Evolutionary conservation across 2,797 vertebrate species (phyloP), one percentile per base, ranked within the genome.

Genomic region (Nothura maculosa): DNA sequence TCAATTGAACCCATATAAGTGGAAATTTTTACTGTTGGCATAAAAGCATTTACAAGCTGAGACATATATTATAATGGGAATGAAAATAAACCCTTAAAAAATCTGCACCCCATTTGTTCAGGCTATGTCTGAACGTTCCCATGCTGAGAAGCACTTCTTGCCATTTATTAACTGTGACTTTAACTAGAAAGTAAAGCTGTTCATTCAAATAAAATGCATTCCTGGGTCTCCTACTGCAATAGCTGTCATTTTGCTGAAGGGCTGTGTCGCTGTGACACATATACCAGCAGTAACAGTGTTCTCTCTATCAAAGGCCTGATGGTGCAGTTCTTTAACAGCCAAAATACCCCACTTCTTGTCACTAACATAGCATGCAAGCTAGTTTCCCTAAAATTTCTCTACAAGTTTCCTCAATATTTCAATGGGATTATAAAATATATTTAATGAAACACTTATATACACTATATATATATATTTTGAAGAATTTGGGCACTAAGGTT

Each of bases 161-260:
- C 87, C 90, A 89, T 95, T 96, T 96, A 94, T 95, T 95, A 94
- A 87, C 93, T 91, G 87, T 94, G 95, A 94, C 92, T 95, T 96
- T 95, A 95, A 93, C 93, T 93, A 86, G 93, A 95, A 96, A 95
- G 85, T 76, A 90, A 91, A 94, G 87, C 90, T 89, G 91, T 87
- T 96, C 74, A 25, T 81, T 96, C 63, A 17, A 58, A 87, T 86
- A 81, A 94, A 96, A 58, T 68, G 70, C 92, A 94, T 96, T 96
- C 89, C 77, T 74, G 83, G 52, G 77, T 85, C 47, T 92, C 90
- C 84, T 95, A 52, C 94, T 92, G 95, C 72, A 94, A 85, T 94
- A 93, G 85, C 85, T 95, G 94, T 92, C 92, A 62, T 89, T 92
- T 86, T 89, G 77, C 82, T 79, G 89, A 84, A 79, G 82, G 54